Evolutionary conservation across 2,888 invertebrate genomes (phyloP), one percentile per base, ranked within the genome.

Genomic region (Agonopterix subpropinquella): DNA sequence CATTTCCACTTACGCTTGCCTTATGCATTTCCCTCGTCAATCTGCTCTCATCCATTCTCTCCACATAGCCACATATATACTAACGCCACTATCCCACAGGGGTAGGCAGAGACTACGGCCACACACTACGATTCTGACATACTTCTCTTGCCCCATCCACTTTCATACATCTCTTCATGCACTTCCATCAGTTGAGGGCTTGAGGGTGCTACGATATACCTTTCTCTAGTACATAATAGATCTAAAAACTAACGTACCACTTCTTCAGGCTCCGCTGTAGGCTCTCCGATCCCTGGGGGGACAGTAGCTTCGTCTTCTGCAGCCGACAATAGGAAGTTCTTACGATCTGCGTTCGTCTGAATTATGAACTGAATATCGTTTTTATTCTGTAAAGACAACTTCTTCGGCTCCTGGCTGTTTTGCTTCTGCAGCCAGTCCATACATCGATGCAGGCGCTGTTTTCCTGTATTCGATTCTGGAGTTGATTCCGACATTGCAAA

Each of bases 291-390:
- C 0, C 81, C 87, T 11, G 62, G 59, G 0, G 88, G 87, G 1
- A 87, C 80, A 0, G 81, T 77, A 0, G 79, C 77, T 8, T 77
- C 78, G 43, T 86, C 83, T 54, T 83, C 85, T n/a, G 79, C 77
- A 9, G 70, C 73, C 0, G 80, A 67, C 11, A 80, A 43, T 43
- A 80, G 58, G 56, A 82, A 81, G 44, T 80, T 82, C 54, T 81
- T 80, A 28, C 83, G 67, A 44, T 77, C 78, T 1, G 80, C 77
- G 50, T 84, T 82, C 8, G 76, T 80, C 58, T 81, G 77, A 35
- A 81, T 79, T 41, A 81, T 82, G 59, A 83, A 86, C 57, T 85
- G 78, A 53, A 84, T 81, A 59, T 87, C 84, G 55, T 85, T 82
- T 54, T 80, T 74, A 56, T 83, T 84, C 48, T 76, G 78, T 47